These are phyloP conservation scores for Chamaedrilus cognettii DNA, from an alignment of 2,888 invertebrate genomes.

Conservation along the genomic window DNA sequence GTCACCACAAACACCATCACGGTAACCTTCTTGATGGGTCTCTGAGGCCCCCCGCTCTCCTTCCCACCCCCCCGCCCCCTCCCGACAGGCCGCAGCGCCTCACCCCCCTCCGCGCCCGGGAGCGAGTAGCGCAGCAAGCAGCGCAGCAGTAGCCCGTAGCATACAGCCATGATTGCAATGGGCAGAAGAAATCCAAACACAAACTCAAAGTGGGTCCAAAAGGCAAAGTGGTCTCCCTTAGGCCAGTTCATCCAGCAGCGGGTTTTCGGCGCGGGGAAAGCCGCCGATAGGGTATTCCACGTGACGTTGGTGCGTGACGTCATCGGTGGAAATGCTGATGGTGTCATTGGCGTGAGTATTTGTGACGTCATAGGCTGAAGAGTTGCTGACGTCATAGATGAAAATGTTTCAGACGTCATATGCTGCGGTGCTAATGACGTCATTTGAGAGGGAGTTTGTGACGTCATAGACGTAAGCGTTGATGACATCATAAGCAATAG, in stretches of 20 bases:
- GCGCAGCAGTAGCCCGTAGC: constrained; percentile 27
- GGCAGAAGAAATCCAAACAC: constrained; percentile 31
- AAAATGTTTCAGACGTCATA: too few species aligned
- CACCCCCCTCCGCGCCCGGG: not conserved
- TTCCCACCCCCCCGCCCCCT: not conserved
- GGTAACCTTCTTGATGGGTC: constrained; percentile 28
- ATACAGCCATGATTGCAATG: constrained; percentile 31
- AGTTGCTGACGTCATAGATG: too few species aligned
- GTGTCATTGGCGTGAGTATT: not conserved
- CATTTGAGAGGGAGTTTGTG: too few species aligned
- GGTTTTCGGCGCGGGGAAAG: too few species aligned
- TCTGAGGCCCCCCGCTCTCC: constrained; percentile 5
- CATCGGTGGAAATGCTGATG: not conserved
- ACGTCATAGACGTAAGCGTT: too few species aligned
- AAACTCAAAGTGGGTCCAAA: constrained; percentile 33
- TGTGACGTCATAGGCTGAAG: too few species aligned
- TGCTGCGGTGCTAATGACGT: too few species aligned
- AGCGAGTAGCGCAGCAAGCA: constrained; percentile 27
- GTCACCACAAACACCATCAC: constrained; percentile 34
- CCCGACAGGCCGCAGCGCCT: not conserved
- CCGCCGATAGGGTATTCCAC: too few species aligned
- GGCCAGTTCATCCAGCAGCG: constrained; percentile 32
- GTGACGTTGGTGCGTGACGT: too few species aligned
- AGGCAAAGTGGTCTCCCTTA: constrained; percentile 3
- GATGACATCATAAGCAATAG: too few species aligned